phyloP scores from a whole-genome alignment of 2,888 invertebrate genomes.

The Drosophila nr. medialis region DNA sequence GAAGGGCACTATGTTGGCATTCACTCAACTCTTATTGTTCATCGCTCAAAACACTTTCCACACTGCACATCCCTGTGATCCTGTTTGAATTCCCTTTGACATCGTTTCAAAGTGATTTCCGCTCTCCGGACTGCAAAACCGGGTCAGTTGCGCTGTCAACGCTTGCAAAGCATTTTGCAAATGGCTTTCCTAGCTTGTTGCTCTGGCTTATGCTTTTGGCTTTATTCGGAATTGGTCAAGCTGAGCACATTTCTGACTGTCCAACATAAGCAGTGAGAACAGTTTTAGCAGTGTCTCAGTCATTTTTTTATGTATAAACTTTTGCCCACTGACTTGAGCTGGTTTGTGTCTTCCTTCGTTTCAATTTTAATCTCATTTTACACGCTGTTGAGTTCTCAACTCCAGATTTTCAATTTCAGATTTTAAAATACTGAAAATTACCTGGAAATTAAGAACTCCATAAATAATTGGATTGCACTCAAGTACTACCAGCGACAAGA shows the following conservation, averaged over 20 bases:
- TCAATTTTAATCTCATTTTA: not conserved
- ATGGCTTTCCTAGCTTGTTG: conserved; percentile 13
- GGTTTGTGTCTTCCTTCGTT: not conserved
- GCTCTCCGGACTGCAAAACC: not conserved
- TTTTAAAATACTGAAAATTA: not conserved
- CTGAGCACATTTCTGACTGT: not conserved
- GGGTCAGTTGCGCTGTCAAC: not conserved
- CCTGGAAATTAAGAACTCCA: not conserved
- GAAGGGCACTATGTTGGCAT: conserved; percentile 22
- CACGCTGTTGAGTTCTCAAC: not conserved
- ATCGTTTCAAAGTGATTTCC: not conserved
- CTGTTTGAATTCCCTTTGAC: conserved; percentile 34
- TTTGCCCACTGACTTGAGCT: not conserved
- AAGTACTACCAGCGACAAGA: not conserved
- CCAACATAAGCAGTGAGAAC: not conserved
- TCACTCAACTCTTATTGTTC: conserved; percentile 15
- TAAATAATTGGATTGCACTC: not conserved
- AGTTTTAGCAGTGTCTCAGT: not conserved
- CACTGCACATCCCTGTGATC: conserved; percentile 21
- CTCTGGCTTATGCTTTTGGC: not conserved
- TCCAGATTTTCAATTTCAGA: not conserved
- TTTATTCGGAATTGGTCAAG: conserved; percentile 3
- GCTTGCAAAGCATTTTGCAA: conserved; percentile 31
- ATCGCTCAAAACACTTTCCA: conserved; percentile 8
- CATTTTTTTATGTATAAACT: not conserved